These are phyloP conservation scores for Erpobdella octoculata DNA, from an alignment of 2,888 invertebrate genomes.

Conservation along the genomic window DNA sequence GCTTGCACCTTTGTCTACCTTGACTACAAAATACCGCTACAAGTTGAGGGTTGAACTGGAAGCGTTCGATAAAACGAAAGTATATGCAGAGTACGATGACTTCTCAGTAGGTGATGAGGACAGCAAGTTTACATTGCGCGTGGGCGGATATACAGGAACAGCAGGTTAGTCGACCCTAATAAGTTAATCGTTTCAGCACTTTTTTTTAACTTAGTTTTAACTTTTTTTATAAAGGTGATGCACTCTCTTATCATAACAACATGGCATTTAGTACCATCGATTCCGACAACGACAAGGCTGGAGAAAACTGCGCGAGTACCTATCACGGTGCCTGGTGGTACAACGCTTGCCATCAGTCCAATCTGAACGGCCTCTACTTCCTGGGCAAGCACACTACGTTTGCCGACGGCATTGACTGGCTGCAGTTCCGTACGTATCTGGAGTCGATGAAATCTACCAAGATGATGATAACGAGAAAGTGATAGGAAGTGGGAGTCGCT, in stretches of 20 bases:
- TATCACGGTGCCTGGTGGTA: constrained; percentile 28
- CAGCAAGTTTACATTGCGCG: neutral
- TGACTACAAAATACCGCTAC: neutral
- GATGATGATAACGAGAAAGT: constrained; percentile 18
- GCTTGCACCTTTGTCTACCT: neutral
- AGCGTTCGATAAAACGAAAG: neutral
- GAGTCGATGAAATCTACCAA: neutral
- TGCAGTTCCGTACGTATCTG: neutral
- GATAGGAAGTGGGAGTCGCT: too few relatives aligned
- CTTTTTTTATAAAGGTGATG: constrained; percentile 11
- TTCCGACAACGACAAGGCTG: constrained; percentile 3
- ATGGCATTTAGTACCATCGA: constrained; percentile 19
- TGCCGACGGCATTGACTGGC: constrained; percentile 17
- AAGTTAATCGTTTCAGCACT: neutral
- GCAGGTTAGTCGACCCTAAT: neutral
- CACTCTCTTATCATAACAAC: neutral
- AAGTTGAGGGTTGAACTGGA: neutral
- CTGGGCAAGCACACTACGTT: neutral
- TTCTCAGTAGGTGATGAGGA: neutral
- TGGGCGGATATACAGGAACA: neutral
- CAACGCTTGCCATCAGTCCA: constrained; percentile 11
- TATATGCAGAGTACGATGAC: neutral
- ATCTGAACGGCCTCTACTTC: constrained; percentile 21
- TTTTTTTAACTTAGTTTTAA: neutral
- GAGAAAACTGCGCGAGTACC: neutral